These are phyloP conservation scores for Poeciliopsis infans DNA, from an alignment of 2,797 vertebrate species.

Conservation along the genomic window DNA sequence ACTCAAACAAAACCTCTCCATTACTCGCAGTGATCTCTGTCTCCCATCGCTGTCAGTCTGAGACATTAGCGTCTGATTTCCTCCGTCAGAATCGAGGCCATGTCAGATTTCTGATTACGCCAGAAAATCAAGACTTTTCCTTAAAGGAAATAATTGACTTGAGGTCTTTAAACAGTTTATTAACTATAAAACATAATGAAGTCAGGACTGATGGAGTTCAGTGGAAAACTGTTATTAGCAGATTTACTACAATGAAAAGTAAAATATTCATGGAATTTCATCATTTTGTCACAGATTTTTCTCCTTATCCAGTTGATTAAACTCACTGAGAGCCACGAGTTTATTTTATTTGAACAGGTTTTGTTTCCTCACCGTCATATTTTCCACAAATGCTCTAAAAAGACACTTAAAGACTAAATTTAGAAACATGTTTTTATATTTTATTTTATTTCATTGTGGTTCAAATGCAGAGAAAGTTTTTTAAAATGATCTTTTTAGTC, in stretches of 20 bases:
- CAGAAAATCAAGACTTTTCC: slow-evolving; percentile 18
- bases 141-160: not conserved
- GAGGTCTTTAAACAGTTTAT: not conserved
- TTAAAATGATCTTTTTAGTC: not conserved
- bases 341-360: not conserved
- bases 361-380: not conserved
- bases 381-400: not conserved
- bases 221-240: not conserved
- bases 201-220: not conserved
- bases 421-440: not conserved
- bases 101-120: slow-evolving; percentile 58
- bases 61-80: slow-evolving; percentile 68
- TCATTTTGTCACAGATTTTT: not conserved
- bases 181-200: not conserved
- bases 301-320: not conserved
- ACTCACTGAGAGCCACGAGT: not conserved
- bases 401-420: not conserved
- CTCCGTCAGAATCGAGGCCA: slow-evolving; percentile 60
- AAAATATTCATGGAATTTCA: not conserved
- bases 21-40: slow-evolving; percentile 51
- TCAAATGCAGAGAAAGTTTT: not conserved
- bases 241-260: not conserved
- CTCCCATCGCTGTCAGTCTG: slow-evolving; percentile 42
- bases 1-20: slow-evolving; percentile 58
- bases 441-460: not conserved